Conservation (phyloP, 2,888 invertebrate genomes). For the Cryptophagus acutangulus region DNA sequence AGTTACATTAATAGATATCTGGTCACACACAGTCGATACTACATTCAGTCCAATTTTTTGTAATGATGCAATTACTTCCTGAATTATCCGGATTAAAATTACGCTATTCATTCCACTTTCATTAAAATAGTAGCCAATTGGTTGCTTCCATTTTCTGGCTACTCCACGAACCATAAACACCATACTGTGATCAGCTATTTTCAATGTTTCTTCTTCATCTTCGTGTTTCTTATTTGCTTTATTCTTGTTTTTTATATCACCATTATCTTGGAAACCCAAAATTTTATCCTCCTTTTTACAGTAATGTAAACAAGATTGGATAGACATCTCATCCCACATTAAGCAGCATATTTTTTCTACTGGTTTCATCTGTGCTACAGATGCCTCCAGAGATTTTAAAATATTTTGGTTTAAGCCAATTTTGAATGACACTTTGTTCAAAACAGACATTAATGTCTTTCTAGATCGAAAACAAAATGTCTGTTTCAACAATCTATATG, state of each 20-base stretch:
- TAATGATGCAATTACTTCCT: neutral
- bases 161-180: slow-evolving; percentile 2
- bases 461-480: neutral
- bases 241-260: too few relatives aligned
- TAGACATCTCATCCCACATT: neutral
- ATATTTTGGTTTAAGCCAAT: neutral
- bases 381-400: too few relatives aligned
- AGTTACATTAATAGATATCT: neutral
- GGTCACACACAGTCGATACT: neutral
- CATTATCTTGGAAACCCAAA: neutral
- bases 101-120: neutral
- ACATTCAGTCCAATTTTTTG: neutral
- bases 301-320: neutral
- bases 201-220: neutral
- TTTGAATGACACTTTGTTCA: neutral
- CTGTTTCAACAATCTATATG: neutral
- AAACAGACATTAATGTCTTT: neutral
- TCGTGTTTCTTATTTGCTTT: too few relatives aligned
- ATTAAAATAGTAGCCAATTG: neutral
- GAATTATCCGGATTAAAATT: neutral
- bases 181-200: neutral
- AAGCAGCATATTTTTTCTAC: too few relatives aligned
- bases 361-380: too few relatives aligned
- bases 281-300: neutral
- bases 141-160: slow-evolving; percentile 5